Evolutionary conservation across 2,113 vertebrate genomes (phyloP).

Genomic region (Trichechus manatus): DNA sequence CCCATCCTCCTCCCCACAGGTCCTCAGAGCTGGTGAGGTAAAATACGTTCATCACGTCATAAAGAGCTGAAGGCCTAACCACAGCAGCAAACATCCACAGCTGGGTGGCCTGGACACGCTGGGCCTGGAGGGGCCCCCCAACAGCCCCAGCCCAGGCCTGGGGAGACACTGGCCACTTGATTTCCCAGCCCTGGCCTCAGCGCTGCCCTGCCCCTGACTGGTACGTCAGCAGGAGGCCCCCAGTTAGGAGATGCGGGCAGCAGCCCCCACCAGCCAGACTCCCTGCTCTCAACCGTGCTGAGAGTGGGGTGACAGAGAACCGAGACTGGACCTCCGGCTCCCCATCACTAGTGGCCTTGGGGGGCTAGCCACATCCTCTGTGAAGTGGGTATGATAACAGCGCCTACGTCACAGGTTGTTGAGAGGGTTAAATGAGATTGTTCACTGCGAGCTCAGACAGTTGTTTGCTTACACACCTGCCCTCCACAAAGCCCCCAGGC

Average conservation of each 20-base stretch:
- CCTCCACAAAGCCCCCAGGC: neutral
- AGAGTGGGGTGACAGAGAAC: neutral
- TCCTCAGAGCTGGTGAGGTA: too few species aligned
- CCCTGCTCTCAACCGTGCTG: neutral
- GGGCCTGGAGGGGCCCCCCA: too few species aligned
- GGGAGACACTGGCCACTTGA: too few species aligned
- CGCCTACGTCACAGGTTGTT: accelerated
- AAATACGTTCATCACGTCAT: too few species aligned
- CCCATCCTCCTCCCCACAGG: too few species aligned
- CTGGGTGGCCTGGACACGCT: too few species aligned
- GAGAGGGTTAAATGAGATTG: neutral
- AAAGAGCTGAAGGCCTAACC: too few species aligned
- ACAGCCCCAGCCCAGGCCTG: too few species aligned
- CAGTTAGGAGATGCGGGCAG: neutral
- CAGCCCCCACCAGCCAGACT: neutral
- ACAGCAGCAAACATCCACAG: too few species aligned
- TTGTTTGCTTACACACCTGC: neutral
- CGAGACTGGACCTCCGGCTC: neutral
- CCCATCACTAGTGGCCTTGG: neutral
- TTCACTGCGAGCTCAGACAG: neutral
- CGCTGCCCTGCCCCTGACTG: neutral
- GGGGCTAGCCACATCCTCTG: neutral
- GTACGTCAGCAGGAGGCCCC: neutral
- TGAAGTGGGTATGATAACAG: neutral
- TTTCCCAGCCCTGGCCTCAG: too few species aligned